A percentile compares a stretch with the other conserved stretches of the same genome.
Evolutionary conservation across 2,113 vertebrate genomes (phyloP).

Genomic region (Loxodonta africana): DNA sequence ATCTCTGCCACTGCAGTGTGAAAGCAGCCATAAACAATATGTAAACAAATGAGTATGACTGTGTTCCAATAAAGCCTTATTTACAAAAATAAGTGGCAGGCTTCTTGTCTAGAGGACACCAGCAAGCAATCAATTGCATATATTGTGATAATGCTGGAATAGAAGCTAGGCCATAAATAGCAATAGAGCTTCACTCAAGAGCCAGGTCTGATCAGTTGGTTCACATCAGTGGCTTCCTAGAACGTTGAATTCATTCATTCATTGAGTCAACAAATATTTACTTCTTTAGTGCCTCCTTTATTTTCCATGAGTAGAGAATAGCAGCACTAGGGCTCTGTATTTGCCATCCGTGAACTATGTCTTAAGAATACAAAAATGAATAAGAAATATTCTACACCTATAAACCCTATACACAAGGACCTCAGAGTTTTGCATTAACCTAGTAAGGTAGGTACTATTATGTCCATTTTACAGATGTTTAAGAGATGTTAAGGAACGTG

Average conservation of each 20-base stretch:
- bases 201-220: background rate
- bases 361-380: constrained; percentile 36
- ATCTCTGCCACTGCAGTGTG: background rate
- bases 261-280: background rate
- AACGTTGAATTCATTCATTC: background rate
- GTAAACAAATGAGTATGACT: no score
- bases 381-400: background rate
- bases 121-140: background rate
- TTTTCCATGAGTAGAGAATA: background rate
- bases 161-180: background rate
- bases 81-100: background rate
- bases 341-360: background rate
- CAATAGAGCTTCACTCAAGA: background rate
- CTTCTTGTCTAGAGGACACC: background rate
- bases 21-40: background rate
- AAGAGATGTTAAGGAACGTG: background rate
- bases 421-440: background rate
- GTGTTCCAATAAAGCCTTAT: no score
- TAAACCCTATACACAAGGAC: background rate
- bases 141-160: background rate
- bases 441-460: background rate
- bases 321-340: background rate
- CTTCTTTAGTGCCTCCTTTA: background rate
- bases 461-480: constrained; percentile 39
- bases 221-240: background rate